Base-by-base conservation (phyloP, 2,888 invertebrate genomes). In the Vesta saturnalis region DNA sequence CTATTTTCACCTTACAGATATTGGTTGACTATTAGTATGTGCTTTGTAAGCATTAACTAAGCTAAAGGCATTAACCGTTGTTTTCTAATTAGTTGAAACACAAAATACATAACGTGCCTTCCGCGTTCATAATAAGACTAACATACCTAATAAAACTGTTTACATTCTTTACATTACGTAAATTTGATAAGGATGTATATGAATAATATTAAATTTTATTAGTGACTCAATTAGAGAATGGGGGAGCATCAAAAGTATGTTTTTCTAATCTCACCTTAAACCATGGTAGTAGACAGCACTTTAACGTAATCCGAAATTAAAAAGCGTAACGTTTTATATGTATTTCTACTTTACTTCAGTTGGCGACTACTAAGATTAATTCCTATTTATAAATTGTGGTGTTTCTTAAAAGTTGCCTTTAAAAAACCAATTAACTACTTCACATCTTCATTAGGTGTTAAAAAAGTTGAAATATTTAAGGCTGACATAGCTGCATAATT, bases 381-480 rank as follows among this genome's bases (percentile, higher is more conserved):
- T 39, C n/a, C 39, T 8, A 39, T n/a, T 39, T 23, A n/a, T n/a
- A 39, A 39, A 39, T 39, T 6, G 39, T 39, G 39, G 39, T 39
- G n/a, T 39, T 39, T 39, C 39, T 39, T 39, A 39, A 8, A 39
- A 39, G 39, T 39, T 39, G 39, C n/a, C n/a, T n/a, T 10, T 39
- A 39, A 39, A 39, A 39, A 39, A 39, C n/a, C 39, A 39, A 39
- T 39, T 39, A 39, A 39, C 39, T n/a, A n/a, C n/a, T 39, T 39
- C 39, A 39, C 39, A n/a, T 39, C 39, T 39, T 39, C 39, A 39
- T 39, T 39, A 39, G 39, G 39, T 39, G 39, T 39, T 1, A 39
- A 39, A 39, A 39, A 39, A 39, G 39, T 39, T n/a, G 39, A 39
- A 39, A 39, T 39, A 39, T 39, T 39, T 39, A 39, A 39, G 39